Evolutionary conservation across 2,888 invertebrate species (phyloP), one percentile per base, ranked within the genome.

Genomic region (Athalia cordata): DNA sequence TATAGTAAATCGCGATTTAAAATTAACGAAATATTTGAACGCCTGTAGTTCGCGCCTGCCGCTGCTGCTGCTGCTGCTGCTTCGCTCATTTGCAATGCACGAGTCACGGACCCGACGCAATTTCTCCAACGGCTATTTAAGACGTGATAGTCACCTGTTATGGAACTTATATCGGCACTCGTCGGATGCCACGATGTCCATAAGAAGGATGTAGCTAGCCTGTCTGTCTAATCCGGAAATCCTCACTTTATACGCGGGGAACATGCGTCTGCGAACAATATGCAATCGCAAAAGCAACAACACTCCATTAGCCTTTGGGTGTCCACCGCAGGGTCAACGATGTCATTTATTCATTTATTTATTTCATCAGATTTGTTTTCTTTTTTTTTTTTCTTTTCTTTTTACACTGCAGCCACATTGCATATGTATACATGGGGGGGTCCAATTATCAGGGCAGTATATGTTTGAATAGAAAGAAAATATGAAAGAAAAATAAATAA

Each of bases 131-230:
- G 79, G 62, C 74, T 68, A 79, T 64, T 57, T 79, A 64, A 79
- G 77, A 79, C 77, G 83, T 82, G 82, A 82, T 85, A 85, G 86
- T 92, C 95, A 96, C 96, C 96, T 96, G 95, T 96, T 96, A 93
- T 96, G 96, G 94, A 96, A 96, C 94, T 96, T 96, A 94, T 96
- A 96, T 93, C 96, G 94, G 94, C 96, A 97, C 93, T 98, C 97
- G 93, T 98, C 98, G 87, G 97, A 96, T 89, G 98, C 97, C 90
- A 97, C 97, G 93, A 98, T 97, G 95, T 98, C 98, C 96, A 98
- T 96, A 92, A 98, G 95, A 89, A 98, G 94, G 92, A 97, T 97
- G 95, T 98, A 98, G 94, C 98, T 98, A 93, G 97, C 96, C 93
- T 97, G 96, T 94, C 97, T 97, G 95, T 98, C 98, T 92, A 98